phyloP scores from a whole-genome alignment of 2,888 invertebrate genomes.

The Lycophotia porphyrea region DNA sequence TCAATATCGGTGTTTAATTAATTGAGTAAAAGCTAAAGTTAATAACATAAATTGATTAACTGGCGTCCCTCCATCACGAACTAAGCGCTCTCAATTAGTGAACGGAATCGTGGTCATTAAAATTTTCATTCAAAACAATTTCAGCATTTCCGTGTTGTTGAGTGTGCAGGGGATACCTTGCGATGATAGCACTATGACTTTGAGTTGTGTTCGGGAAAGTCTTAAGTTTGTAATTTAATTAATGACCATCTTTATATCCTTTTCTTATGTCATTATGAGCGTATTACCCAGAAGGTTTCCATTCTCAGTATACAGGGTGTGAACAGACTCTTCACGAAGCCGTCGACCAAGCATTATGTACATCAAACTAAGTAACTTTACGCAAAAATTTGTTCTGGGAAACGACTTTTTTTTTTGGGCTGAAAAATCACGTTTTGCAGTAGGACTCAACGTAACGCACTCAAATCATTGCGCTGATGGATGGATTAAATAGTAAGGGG shows the following conservation, averaged over 20 bases:
- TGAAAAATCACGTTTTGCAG: too few relatives aligned
- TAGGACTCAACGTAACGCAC: too few relatives aligned
- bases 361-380: too few relatives aligned
- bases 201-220: background rate
- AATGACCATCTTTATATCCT: background rate
- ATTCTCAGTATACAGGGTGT: background rate
- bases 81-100: constrained; percentile 85
- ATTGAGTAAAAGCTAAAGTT: constrained; percentile 69
- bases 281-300: background rate
- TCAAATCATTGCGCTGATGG: too few relatives aligned
- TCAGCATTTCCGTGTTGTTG: constrained; percentile 80
- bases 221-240: background rate
- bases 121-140: constrained; percentile 89
- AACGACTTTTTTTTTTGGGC: too few relatives aligned
- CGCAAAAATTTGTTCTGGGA: too few relatives aligned
- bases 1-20: constrained; percentile 6
- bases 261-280: background rate
- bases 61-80: constrained; percentile 67
- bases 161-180: constrained; percentile 68
- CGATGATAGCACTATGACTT: constrained; percentile 65
- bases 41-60: constrained; percentile 81
- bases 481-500: too few relatives aligned
- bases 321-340: too few relatives aligned
- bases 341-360: too few relatives aligned
- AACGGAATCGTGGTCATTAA: constrained; percentile 82